Conservation (phyloP, 2,113 vertebrate species). For the Chinchilla lanigera region DNA sequence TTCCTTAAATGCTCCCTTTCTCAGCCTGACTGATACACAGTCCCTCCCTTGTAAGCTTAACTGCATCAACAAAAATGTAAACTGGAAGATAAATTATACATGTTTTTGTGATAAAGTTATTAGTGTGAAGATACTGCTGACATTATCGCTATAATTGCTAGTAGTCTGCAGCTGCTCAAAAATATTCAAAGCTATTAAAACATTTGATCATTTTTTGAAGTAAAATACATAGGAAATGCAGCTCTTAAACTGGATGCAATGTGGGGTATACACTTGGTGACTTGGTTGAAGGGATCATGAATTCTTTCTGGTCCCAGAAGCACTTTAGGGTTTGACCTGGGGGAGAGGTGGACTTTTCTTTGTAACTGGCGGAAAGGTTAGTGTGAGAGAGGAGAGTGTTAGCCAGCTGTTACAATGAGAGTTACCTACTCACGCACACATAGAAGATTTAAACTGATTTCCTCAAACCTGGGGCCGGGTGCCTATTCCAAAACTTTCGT, state of each 20-base stretch:
- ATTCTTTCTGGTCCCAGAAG: background rate
- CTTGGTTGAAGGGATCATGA: background rate
- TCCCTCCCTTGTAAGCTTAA: background rate
- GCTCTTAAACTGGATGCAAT: background rate
- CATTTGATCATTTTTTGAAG: background rate
- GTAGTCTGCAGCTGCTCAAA: background rate
- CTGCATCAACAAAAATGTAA: background rate
- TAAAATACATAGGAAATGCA: background rate
- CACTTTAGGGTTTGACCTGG: background rate
- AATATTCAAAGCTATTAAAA: background rate
- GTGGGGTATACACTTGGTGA: background rate
- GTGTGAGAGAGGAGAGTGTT: background rate
- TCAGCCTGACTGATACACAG: background rate
- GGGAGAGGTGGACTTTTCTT: background rate
- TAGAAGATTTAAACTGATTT: background rate
- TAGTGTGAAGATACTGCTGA: constrained; percentile 39
- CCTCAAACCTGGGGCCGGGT: background rate
- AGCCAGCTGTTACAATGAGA: background rate
- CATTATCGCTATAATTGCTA: background rate
- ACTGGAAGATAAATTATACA: background rate
- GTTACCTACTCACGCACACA: background rate
- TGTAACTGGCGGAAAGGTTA: background rate
- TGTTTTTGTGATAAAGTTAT: constrained; percentile 22
- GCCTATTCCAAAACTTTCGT: background rate
- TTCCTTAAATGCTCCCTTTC: background rate